Base-by-base conservation (phyloP, 2,888 invertebrate species). In the Metalampra italica region DNA sequence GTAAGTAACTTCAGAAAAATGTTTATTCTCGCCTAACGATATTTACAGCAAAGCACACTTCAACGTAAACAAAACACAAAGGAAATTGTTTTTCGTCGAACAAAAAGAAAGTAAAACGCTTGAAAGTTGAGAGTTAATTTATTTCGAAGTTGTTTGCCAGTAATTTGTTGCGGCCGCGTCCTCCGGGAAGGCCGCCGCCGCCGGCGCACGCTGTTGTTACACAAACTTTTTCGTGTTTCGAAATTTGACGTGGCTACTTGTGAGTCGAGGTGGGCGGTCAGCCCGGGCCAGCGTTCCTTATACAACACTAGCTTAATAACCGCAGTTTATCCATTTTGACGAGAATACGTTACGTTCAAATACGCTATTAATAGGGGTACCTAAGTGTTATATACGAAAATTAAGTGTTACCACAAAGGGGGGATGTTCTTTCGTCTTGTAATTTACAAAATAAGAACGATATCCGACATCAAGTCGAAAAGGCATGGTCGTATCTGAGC, bases 81-180 rank as follows among this genome's bases (percentile, higher is more conserved):
- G 79, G 71, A 82, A 85, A 83, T 84, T 82, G 82, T 83, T 86
- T 81, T 80, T 75, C 72, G 68, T 69, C 72, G 65, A 70, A 75
- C 75, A 76, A 75, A 80, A 82, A 80, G 78, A 80, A 82, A 81
- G 80, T 78, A 79, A 81, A 86, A 84, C 80, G 80, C 77, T 84
- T 78, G 75, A 83, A 85, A 86, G 83, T 85, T 78, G 85, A 75
- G 83, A 86, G 82, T 82, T 84, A 86, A 87, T 87, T 87, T 86
- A 86, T 86, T 86, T 85, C 71, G 75, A 84, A 86, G 84, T 87
- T 86, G 86, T 87, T 87, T 83, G 82, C 77, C 77, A 76, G 84
- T 85, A 85, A 86, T 86, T 86, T 85, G 85, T 82, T 86, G 84
- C 75, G 85, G 82, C 76, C 71, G 70, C 71, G 77, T 82, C 83